Percentiles rank a stretch among this genome's conserved stretches.
Evolutionary conservation across 2,888 invertebrate species (phyloP).

Genomic region (Harpalus rubripes): DNA sequence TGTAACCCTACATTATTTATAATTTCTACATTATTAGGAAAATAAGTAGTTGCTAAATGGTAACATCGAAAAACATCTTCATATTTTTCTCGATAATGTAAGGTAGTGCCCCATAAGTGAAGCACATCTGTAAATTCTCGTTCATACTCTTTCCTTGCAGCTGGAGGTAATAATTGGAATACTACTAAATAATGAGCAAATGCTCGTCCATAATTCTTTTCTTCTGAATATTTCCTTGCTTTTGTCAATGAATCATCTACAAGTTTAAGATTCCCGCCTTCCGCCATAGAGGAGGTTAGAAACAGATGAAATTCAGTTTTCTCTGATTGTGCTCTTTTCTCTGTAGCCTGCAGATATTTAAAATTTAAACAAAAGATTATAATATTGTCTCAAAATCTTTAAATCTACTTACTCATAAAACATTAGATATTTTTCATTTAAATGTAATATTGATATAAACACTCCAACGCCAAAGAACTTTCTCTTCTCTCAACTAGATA

Average conservation of each 20-base stretch:
- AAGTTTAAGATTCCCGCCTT: slow-evolving; percentile 66
- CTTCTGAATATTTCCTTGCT: slow-evolving; percentile 71
- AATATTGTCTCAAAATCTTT: no score
- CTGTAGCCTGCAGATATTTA: no score
- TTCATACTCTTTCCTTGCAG: slow-evolving; percentile 70
- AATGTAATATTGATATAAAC: no score
- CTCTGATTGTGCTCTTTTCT: background rate
- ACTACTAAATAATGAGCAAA: slow-evolving; percentile 74
- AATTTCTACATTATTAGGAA: slow-evolving; percentile 77
- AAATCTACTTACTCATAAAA: background rate
- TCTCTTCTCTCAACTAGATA: no score
- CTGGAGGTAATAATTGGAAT: slow-evolving; percentile 71
- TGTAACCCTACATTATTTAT: slow-evolving; percentile 79
- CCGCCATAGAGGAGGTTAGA: slow-evolving; percentile 46
- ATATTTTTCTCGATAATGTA: slow-evolving; percentile 73
- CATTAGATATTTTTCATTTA: no score
- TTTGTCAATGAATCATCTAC: slow-evolving; percentile 71
- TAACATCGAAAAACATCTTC: slow-evolving; percentile 76
- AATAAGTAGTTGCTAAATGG: slow-evolving; percentile 76
- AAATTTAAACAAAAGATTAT: background rate
- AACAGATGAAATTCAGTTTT: slow-evolving; percentile 30
- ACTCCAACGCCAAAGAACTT: no score
- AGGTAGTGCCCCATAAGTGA: slow-evolving; percentile 71
- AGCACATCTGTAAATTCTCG: slow-evolving; percentile 71
- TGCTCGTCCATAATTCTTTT: slow-evolving; percentile 72